phyloP scores from a whole-genome alignment of 2,113 vertebrate species.

The Dolichotis patagonum region DNA sequence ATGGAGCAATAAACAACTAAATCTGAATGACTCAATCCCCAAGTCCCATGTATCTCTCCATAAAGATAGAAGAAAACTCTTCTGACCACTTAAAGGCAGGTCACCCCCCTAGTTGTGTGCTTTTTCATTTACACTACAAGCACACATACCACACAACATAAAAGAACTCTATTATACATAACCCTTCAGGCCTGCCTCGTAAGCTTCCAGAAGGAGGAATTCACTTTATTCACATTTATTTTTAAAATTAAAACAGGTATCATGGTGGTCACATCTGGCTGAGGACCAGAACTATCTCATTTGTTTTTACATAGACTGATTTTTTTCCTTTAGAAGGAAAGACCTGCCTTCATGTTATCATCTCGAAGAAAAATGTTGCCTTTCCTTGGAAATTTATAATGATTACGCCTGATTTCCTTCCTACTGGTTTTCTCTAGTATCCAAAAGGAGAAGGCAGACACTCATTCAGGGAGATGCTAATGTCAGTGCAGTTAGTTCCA shows the following conservation, averaged over 20 bases:
- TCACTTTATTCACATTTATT: neutral
- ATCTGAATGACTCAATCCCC: neutral
- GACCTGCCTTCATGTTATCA: neutral
- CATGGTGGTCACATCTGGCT: neutral
- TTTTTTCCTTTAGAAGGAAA: neutral
- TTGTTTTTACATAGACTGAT: neutral
- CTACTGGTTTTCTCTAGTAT: neutral
- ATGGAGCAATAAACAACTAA: constrained; percentile 45
- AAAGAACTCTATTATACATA: neutral
- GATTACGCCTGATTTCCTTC: constrained; percentile 28
- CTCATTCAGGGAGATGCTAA: neutral
- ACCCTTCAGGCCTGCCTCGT: neutral
- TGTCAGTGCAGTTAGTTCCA: constrained; percentile 19
- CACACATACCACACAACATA: neutral
- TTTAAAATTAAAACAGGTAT: neutral
- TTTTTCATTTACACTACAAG: neutral
- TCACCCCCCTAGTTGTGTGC: neutral
- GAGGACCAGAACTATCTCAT: neutral
- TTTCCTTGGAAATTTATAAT: neutral
- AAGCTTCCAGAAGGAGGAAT: neutral
- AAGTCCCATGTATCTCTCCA: neutral
- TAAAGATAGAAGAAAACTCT: neutral
- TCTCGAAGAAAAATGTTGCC: neutral
- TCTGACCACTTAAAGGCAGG: neutral
- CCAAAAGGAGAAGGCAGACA: neutral